These are phyloP conservation scores for Limnephilus rhombicus DNA, from an alignment of 2,888 invertebrate species.

Conservation along the genomic window DNA sequence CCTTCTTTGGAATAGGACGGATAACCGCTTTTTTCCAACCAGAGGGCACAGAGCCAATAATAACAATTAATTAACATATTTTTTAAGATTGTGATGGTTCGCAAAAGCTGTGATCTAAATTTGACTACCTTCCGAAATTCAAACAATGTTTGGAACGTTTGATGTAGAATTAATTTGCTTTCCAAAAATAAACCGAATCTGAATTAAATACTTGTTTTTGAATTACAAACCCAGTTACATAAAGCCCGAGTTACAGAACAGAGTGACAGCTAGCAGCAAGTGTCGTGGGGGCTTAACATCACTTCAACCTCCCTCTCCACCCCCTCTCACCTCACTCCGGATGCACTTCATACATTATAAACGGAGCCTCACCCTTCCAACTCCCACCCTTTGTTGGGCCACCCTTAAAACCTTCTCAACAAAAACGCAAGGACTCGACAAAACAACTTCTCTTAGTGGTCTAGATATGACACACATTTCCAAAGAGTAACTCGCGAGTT, in stretches of 20 bases:
- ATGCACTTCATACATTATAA: conserved; percentile 1
- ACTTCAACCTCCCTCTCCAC: not conserved
- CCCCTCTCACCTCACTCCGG: not conserved
- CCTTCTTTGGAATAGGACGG: too few species aligned
- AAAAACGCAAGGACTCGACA: not conserved
- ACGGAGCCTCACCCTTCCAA: not conserved
- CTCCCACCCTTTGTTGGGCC: not conserved
- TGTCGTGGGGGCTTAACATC: not conserved
- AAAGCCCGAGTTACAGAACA: not conserved
- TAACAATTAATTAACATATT: too few species aligned
- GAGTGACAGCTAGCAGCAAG: not conserved
- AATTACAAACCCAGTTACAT: not conserved
- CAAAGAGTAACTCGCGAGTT: not conserved
- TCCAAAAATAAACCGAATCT: not conserved
- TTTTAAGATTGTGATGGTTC: not conserved
- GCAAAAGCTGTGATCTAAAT: not conserved
- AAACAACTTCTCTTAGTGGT: not conserved
- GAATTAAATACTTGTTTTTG: not conserved
- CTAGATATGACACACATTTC: not conserved
- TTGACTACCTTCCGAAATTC: not conserved
- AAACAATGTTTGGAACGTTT: not conserved
- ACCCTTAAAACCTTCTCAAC: not conserved
- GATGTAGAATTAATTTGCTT: not conserved
- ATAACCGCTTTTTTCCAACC: too few species aligned
- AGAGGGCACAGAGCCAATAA: too few species aligned